Evolutionary conservation across 1,140 invertebrate species (phyloP), one percentile per base, ranked within the genome.

Genomic region (Dolichoris vasculosae): DNA sequence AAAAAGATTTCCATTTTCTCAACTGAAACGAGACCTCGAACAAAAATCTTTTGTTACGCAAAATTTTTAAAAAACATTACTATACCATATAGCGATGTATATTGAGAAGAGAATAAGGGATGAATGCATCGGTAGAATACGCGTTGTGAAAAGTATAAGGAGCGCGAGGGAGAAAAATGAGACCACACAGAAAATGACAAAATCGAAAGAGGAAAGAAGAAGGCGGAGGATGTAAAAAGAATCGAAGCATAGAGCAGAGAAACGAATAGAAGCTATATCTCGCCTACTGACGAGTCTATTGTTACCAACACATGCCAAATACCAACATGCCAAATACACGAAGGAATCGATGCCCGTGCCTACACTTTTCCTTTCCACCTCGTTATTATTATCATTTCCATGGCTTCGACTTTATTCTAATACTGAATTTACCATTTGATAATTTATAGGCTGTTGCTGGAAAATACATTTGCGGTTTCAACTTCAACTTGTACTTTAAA

Each of bases 21-120:
- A 46, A 46, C 43, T 46, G 43, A 46, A 6, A 46, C n/a, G n/a
- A n/a, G n/a, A 46, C 13, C 13, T 46, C 43, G 43, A 46, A 46
- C 13, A 46, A 46, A 46, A 46, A 46, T 46, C 13, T 46, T 46
- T 46, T 46, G 13, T 46, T 46, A 46, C 6, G 43, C 6, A 46
- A 46, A 46, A 7, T 46, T 7, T 46, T 7, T 7, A 46, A 46
- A 46, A 46, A 46, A 46, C 43, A 23, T 38, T 26, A 15, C 11
- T 35, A 35, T 71, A 38, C 48, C 2, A 43, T 67, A 67, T 23
- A 35, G 26, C 26, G 67, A 67, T 35, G 59, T 59, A 46, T 23
- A 67, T 80, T 67, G 78, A 67, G 59, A 67, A n/a, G 35, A 55
- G 55, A 80, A 80, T 80, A 67, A 40, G 55, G 38, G 40, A 63